Conservation (phyloP, 2,113 vertebrate genomes). For the Scytalopus superciliaris region DNA sequence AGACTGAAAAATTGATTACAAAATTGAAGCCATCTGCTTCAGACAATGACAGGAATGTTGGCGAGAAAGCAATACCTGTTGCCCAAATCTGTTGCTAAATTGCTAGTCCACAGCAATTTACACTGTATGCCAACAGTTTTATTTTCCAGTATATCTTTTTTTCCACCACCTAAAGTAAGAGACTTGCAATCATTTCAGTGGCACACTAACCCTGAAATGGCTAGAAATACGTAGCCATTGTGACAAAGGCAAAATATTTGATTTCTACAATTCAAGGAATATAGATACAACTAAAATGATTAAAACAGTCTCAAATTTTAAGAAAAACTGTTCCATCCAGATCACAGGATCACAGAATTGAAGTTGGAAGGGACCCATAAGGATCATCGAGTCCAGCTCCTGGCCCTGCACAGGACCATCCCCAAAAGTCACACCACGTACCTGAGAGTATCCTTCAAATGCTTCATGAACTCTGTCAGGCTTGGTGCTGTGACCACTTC, state of each 20-base stretch:
- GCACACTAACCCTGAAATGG: neutral
- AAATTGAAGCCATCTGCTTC: constrained; percentile 35
- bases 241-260: neutral
- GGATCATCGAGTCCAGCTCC: neutral
- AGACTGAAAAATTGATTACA: neutral
- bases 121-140: neutral
- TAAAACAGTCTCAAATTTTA: neutral
- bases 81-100: constrained; percentile 12
- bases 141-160: neutral
- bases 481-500: neutral
- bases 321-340: neutral
- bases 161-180: neutral
- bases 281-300: neutral
- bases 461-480: neutral
- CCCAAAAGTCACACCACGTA: neutral
- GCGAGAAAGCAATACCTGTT: constrained; percentile 21
- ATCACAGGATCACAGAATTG: neutral
- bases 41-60: neutral
- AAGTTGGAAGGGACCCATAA: neutral
- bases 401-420: neutral
- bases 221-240: neutral
- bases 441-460: neutral
- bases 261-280: neutral
- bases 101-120: neutral
- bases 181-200: neutral